Base-by-base conservation (phyloP, 2,888 invertebrate species). In the Euzophera pinguis region DNA sequence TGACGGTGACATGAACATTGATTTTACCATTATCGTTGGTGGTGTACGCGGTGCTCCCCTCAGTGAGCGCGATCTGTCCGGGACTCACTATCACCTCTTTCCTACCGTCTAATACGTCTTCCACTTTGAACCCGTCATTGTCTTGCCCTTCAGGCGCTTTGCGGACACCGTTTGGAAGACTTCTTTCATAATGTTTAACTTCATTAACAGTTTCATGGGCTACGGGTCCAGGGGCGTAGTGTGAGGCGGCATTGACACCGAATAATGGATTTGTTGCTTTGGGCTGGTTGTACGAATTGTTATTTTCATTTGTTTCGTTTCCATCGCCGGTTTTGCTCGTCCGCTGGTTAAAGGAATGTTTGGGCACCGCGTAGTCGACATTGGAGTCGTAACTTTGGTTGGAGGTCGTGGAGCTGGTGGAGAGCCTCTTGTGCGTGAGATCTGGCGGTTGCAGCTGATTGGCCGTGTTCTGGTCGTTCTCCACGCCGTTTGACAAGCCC, bases 1-100 rank as follows among this genome's bases (percentile, higher is more conserved):
- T 94, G 85, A 96, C 95, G 80, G 95, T 95, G 81, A 96, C 95
- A 91, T 95, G 95, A 82, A 95, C 95, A 92, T 95, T 95, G 90
- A 95, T 96, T 92, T 96, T 96, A 81, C 95, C 96, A 91, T 96
- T 96, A 89, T 95, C 91, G 83, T 94, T 93, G 64, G 94, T 93
- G 64, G 93, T 92, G 87, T 94, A 93, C 52, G 90, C 86, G 38
- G 86, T 84, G 59, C 91, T 86, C 65, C 90, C 90, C 52, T 91
- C 90, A 54, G 80, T 74, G 71, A 87, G 80, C 59, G 88, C 88
- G 74, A 90, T 89, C 72, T 89, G 88, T 72, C 84, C 87, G 59
- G 84, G 81, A 69, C 67, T 84, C 64, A 89, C 78, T 59, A 85
- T 70, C 69, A 85, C 75, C 78, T 87, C 90, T 91, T 86, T 90